Evolutionary conservation across 2,797 vertebrate genomes (phyloP), one percentile per base, ranked within the genome.

Genomic region (Thaleichthys pacificus): DNA sequence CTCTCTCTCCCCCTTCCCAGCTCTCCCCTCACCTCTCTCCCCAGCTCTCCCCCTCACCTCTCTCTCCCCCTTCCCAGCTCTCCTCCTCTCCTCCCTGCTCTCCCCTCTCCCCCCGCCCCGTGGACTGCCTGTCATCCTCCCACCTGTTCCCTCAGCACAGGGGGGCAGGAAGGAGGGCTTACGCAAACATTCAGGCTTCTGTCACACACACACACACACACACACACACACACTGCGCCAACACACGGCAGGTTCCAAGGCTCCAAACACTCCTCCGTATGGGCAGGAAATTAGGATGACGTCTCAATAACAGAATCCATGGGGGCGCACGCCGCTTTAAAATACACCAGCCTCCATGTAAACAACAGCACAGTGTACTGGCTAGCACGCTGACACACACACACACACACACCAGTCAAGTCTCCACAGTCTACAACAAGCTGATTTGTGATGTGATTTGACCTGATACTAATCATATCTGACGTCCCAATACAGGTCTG

Each of bases 201-300:
- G 51, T 47, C 62, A 57, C 11, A 73, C 51, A 76, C 73, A 74
- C 68, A 61, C 68, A 63, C 24, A 71, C 61, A 71, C 42, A 73
- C 51, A 76, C 73, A 74, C 68, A 61, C 68, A 63, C 24, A 71
- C 61, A 71, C 42, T 15, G 5, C 15, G 26, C 56, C 26, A 57
- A 81, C 19, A 75, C 85, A 76, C 85, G 26, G 69, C 82, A 80
- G 7, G 61, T 61, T 83, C 75, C 84, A 88, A 85, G 80, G 80
- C 78, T 69, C 67, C 3, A 64, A 81, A 80, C 82, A 82, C 84
- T 80, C 30, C 6, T 81, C 87, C 89, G 71, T 89, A 89, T 89
- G 90, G 86, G 80, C 91, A 89, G 90, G 88, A 92, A 89, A 91
- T 91, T 87, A 88, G 85, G 88, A 82, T 91, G 89, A 92, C 88